phyloP scores from a whole-genome alignment of 2,113 vertebrate species.

The Peucedramus taeniatus region DNA sequence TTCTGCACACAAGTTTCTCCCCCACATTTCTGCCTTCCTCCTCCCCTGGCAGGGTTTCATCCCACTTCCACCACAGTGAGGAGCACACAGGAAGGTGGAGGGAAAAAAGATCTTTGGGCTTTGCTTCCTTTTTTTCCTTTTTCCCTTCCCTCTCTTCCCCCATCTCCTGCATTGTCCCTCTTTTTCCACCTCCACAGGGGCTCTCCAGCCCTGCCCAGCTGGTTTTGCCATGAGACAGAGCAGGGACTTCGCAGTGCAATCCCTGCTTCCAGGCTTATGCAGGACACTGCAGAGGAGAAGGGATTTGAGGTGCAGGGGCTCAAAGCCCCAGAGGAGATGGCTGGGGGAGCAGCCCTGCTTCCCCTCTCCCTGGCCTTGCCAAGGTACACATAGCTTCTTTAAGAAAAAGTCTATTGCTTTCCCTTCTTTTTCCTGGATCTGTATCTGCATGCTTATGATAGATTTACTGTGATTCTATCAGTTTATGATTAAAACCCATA shows the following conservation, averaged over 20 bases:
- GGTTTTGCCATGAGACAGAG: not conserved
- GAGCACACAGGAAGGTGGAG: not conserved
- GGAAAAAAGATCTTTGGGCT: not conserved
- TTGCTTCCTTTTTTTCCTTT: not conserved
- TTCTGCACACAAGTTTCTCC: not conserved
- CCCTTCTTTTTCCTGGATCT: not conserved
- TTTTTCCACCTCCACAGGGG: not conserved
- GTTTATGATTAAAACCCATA: constrained; percentile 59
- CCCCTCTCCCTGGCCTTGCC: not conserved
- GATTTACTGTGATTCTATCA: constrained; percentile 41
- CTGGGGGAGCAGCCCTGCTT: not conserved
- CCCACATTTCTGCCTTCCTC: not conserved
- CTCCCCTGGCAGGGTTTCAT: not conserved
- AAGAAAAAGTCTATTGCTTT: not conserved
- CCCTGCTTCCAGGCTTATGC: not conserved
- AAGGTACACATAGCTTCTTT: not conserved
- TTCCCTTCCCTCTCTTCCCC: not conserved
- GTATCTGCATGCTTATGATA: not conserved
- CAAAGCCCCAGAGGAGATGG: not conserved
- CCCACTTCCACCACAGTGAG: accelerated
- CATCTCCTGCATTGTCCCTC: not conserved
- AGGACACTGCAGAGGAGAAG: not conserved
- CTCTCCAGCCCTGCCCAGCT: not conserved
- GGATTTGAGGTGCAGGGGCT: not conserved
- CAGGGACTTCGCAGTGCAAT: not conserved